These are phyloP conservation scores for Meiosimyza platycephala DNA, from an alignment of 2,888 invertebrate species.

Conservation along the genomic window DNA sequence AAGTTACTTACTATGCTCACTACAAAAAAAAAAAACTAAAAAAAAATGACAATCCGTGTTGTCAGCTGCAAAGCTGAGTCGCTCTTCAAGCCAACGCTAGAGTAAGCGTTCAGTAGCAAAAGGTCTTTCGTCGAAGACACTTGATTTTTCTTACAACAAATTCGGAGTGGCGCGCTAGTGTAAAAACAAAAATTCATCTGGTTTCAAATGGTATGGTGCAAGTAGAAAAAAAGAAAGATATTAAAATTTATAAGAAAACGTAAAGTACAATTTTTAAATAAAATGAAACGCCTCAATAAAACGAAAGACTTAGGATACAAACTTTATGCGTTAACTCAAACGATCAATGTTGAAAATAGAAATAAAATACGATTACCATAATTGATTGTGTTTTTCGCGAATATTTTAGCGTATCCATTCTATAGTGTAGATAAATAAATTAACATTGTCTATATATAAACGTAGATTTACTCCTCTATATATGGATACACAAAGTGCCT, in stretches of 20 bases:
- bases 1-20: too few relatives aligned
- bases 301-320: constrained; percentile 33
- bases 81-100: constrained; percentile 24
- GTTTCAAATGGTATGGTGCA: constrained; percentile 40
- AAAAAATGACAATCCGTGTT: too few relatives aligned
- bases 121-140: constrained; percentile 27
- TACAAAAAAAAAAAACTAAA: too few relatives aligned
- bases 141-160: constrained; percentile 11
- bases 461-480: not conserved
- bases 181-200: constrained; percentile 41
- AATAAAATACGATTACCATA: not conserved
- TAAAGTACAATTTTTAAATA: not conserved
- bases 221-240: not conserved
- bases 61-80: not conserved
- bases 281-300: not conserved
- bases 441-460: not conserved
- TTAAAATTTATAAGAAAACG: constrained; percentile 18
- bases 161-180: constrained; percentile 33
- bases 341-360: too few relatives aligned
- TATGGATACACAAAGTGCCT: not conserved
- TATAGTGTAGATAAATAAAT: not conserved
- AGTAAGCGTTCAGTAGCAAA: constrained; percentile 16
- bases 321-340: not conserved
- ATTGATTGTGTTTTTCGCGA: not conserved
- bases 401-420: not conserved